These are phyloP conservation scores for Arizona elegans DNA, from an alignment of 2,113 vertebrate genomes.

Conservation along the genomic window DNA sequence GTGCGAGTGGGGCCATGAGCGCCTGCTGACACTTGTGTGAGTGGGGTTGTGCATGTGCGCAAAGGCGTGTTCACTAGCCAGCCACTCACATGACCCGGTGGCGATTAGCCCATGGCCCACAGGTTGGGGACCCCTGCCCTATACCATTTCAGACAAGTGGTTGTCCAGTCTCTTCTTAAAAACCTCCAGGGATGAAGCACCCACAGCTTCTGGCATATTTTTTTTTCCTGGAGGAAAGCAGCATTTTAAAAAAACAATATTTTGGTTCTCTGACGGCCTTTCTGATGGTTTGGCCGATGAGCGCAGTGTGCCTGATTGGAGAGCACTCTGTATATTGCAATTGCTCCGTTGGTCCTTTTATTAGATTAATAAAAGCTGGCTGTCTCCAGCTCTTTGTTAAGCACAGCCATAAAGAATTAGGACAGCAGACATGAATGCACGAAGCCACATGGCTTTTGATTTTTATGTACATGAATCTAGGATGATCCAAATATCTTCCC, in stretches of 20 bases:
- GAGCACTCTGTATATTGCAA: neutral
- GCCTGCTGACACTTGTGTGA: no score
- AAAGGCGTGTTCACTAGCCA: no score
- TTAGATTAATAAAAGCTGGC: constrained; percentile 15
- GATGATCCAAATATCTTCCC: neutral
- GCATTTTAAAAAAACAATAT: neutral
- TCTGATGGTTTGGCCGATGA: neutral
- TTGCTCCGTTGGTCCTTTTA: constrained; percentile 1
- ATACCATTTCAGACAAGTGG: neutral
- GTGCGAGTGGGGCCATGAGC: no score
- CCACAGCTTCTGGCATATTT: no score
- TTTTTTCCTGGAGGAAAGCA: neutral
- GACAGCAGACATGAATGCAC: neutral
- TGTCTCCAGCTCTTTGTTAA: neutral
- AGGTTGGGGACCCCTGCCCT: no score
- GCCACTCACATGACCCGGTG: no score
- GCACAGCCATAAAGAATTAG: constrained; percentile 4
- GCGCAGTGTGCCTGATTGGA: no score
- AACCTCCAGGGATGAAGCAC: neutral
- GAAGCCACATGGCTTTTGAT: no score
- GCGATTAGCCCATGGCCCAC: no score
- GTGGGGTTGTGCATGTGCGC: no score
- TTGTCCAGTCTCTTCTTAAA: neutral
- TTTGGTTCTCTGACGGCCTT: neutral
- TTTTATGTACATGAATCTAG: neutral